Conservation (phyloP, 2,113 vertebrate species). For the Antennarius striatus region DNA sequence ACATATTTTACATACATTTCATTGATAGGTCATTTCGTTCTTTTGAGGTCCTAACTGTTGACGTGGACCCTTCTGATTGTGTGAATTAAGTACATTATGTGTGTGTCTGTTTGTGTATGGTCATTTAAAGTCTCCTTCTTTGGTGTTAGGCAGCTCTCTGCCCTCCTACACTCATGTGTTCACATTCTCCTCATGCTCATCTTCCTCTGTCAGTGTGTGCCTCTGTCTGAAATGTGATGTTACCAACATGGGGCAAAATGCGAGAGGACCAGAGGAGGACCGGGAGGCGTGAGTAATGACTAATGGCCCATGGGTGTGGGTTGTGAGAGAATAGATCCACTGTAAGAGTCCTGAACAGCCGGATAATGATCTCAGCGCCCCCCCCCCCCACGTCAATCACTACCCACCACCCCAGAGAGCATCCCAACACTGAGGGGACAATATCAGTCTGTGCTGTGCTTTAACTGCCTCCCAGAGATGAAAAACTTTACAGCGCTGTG, state of each 20-base stretch:
- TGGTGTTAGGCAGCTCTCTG: slow-evolving; percentile 12
- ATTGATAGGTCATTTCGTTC: slow-evolving; percentile 13
- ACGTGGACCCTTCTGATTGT: slow-evolving; percentile 3
- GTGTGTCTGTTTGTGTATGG: background rate
- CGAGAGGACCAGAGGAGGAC: slow-evolving; percentile 40
- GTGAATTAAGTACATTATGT: slow-evolving; percentile 6
- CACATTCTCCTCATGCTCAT: slow-evolving; percentile 51
- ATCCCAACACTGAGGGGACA: slow-evolving; percentile 45
- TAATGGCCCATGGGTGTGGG: slow-evolving; percentile 67
- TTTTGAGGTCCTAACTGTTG: slow-evolving; percentile 23
- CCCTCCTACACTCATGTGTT: slow-evolving; percentile 37
- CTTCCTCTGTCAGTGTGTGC: slow-evolving; percentile 32
- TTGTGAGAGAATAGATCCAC: slow-evolving; percentile 68
- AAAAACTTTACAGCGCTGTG: slow-evolving; percentile 5
- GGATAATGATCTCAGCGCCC: slow-evolving; percentile 56
- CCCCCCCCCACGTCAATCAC: slow-evolving; percentile 29
- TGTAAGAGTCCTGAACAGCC: slow-evolving; percentile 66
- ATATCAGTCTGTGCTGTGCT: slow-evolving; percentile 52
- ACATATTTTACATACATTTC: slow-evolving; percentile 2
- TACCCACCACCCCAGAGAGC: slow-evolving; percentile 51
- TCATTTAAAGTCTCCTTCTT: background rate
- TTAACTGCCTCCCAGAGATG: background rate
- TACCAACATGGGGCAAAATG: slow-evolving; percentile 24
- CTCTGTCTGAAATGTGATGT: slow-evolving; percentile 49
- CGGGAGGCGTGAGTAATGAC: slow-evolving; percentile 62